These are phyloP conservation scores for Acrossocheilus wenchowensis DNA, from an alignment of 2,797 vertebrate genomes.

Conservation along the genomic window DNA sequence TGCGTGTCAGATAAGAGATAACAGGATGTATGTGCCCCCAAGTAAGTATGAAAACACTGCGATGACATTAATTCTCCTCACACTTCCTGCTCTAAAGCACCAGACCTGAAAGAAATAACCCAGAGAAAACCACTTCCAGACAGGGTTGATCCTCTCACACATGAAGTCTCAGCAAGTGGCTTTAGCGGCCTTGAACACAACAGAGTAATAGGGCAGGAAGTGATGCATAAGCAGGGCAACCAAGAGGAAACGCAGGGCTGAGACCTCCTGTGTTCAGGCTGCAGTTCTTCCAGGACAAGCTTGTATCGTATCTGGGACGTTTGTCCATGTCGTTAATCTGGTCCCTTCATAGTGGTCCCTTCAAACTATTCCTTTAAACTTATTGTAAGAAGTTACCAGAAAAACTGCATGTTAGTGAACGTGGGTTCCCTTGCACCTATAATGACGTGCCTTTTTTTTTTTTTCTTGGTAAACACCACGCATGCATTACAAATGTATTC, in stretches of 20 bases:
- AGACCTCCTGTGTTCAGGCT: conserved; percentile 22
- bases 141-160: conserved; percentile 35
- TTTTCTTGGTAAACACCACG: neutral
- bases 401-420: neutral
- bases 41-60: conserved; percentile 30
- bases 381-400: neutral
- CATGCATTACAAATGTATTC: neutral
- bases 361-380: neutral
- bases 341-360: neutral
- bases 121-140: conserved; percentile 27
- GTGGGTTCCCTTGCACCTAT: neutral
- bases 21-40: neutral
- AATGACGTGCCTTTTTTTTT: neutral
- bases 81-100: conserved; percentile 33
- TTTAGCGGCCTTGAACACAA: conserved; percentile 32
- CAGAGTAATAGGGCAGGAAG: conserved; percentile 48
- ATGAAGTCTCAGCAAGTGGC: conserved; percentile 38
- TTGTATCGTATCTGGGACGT: neutral
- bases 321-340: neutral
- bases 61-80: conserved; percentile 24
- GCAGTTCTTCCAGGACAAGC: neutral
- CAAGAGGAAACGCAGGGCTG: conserved; percentile 12
- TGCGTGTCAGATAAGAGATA: conserved; percentile 9
- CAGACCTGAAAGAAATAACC: conserved; percentile 32
- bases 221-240: conserved; percentile 37